Conservation (phyloP, 2,113 vertebrate species). For the Polypterus bichir region DNA sequence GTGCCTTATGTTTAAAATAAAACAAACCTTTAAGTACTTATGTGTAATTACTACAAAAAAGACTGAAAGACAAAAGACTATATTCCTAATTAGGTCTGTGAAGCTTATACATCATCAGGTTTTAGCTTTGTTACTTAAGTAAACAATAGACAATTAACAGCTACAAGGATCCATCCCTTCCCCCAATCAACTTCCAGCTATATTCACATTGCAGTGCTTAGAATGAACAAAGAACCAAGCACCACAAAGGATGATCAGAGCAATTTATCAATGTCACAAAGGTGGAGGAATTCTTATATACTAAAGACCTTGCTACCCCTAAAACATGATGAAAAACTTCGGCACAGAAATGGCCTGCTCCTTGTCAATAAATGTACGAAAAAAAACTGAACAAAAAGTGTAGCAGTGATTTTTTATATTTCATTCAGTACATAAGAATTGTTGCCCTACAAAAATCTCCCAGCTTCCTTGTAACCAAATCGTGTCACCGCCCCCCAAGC, state of each 20-base stretch:
- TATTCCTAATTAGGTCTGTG: too few relatives aligned
- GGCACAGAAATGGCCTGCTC: too few relatives aligned
- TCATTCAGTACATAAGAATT: conserved; percentile 19
- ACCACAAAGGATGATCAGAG: conserved; percentile 26
- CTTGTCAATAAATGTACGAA: too few relatives aligned
- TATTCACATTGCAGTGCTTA: conserved; percentile 17
- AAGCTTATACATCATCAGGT: too few relatives aligned
- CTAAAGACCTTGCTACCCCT: conserved; percentile 21
- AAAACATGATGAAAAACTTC: not conserved
- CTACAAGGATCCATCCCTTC: conserved; percentile 10
- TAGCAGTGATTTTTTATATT: conserved; percentile 17
- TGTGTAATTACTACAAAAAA: too few relatives aligned
- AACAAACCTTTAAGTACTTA: too few relatives aligned
- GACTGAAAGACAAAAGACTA: too few relatives aligned
- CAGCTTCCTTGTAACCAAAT: too few relatives aligned
- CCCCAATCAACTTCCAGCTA: conserved; percentile 24
- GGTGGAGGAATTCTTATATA: conserved; percentile 47
- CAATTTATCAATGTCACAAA: conserved; percentile 61
- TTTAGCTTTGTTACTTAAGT: not conserved
- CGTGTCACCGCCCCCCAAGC: conserved; percentile 15
- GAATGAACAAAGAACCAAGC: conserved; percentile 25
- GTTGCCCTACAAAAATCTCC: not conserved
- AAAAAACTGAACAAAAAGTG: too few relatives aligned
- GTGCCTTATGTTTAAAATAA: too few relatives aligned
- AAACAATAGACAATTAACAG: conserved; percentile 3